These are phyloP conservation scores for Percina caprodes DNA, from an alignment of 2,113 vertebrate genomes.

Conservation along the genomic window DNA sequence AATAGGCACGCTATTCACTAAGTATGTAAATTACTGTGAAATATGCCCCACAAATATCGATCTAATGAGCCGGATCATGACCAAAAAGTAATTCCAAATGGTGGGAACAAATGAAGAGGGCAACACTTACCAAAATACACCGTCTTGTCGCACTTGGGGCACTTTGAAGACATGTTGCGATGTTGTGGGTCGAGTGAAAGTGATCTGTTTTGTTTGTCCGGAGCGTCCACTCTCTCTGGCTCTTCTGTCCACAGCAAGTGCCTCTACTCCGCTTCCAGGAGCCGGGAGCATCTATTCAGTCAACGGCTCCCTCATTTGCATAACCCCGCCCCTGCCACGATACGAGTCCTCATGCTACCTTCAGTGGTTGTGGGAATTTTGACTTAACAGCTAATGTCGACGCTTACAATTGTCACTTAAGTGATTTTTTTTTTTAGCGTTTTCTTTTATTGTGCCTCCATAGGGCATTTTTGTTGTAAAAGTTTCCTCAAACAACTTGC, in stretches of 20 bases:
- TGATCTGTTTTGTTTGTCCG: constrained; percentile 26
- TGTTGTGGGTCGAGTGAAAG: constrained; percentile 32
- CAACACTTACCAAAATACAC: constrained; percentile 93
- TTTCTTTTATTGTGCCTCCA: background rate
- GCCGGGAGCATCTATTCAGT: constrained; percentile 70
- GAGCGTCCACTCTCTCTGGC: constrained; percentile 2
- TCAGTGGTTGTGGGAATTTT: constrained; percentile 33
- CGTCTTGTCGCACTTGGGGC: constrained; percentile 95
- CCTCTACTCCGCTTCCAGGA: constrained; percentile 38
- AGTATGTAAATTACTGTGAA: background rate
- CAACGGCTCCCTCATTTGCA: constrained; percentile 71
- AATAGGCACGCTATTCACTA: background rate
- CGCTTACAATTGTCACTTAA: background rate
- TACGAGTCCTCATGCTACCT: constrained; percentile 15
- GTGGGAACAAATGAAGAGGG: background rate
- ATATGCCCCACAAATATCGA: constrained; percentile 8
- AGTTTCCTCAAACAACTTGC: background rate
- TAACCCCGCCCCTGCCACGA: constrained; percentile 68
- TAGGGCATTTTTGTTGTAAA: background rate
- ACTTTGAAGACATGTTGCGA: constrained; percentile 92
- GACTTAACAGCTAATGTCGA: background rate
- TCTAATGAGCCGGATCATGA: constrained; percentile 3
- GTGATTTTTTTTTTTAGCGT: background rate
- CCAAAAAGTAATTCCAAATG: constrained; percentile 27
- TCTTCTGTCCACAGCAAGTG: constrained; percentile 66